Evolutionary conservation across 1,140 invertebrate species (phyloP).

Genomic region (Ceratina australensis): DNA sequence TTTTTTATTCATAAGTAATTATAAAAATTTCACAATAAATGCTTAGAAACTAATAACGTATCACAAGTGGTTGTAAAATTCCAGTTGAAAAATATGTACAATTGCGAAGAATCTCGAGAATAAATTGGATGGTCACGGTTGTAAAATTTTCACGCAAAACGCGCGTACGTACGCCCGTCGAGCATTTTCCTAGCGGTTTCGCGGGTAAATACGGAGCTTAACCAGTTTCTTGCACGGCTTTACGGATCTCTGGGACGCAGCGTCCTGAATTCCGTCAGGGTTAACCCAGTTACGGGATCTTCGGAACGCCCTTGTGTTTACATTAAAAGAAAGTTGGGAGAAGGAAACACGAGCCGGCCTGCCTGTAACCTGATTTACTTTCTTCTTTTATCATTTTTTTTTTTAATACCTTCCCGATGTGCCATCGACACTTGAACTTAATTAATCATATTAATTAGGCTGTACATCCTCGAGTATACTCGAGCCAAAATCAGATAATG

Average conservation of each 20-base stretch:
- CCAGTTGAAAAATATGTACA: too few relatives aligned
- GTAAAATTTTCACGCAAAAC: too few relatives aligned
- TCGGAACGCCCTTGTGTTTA: conserved; percentile 50
- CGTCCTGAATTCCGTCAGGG: conserved; percentile 35
- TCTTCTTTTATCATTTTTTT: too few relatives aligned
- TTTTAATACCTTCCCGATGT: not conserved
- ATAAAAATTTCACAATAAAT: too few relatives aligned
- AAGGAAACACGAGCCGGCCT: not conserved
- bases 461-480: conserved; percentile 20
- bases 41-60: too few relatives aligned
- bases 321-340: conserved; percentile 26
- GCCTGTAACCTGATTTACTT: not conserved
- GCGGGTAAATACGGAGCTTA: conserved; percentile 14
- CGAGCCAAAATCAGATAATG: not conserved
- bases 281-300: conserved; percentile 44
- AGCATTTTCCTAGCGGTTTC: not conserved
- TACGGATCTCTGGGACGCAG: not conserved
- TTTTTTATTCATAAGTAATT: too few relatives aligned
- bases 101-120: too few relatives aligned
- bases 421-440: conserved; percentile 22
- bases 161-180: not conserved
- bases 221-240: conserved; percentile 15
- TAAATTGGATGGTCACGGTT: too few relatives aligned
- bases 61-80: too few relatives aligned
- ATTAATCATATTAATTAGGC: conserved; percentile 41